Percentiles rank a stretch among this genome's conserved stretches.
phyloP scores from a whole-genome alignment of 2,888 invertebrate species.

The Mesorhabditis belari region DNA sequence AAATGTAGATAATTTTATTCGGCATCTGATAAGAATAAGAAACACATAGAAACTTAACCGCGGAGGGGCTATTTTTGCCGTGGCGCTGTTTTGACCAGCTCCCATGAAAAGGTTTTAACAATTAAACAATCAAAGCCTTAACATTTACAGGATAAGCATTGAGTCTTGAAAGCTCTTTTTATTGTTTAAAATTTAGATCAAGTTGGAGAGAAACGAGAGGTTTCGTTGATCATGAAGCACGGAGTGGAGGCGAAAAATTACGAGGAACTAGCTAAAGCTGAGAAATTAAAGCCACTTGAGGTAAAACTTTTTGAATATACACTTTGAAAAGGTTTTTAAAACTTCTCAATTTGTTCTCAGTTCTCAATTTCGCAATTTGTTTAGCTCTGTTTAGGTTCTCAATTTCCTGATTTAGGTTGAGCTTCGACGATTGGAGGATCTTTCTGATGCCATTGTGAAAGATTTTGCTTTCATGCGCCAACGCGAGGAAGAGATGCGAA shows the following conservation, averaged over 20 bases:
- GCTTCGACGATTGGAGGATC: conserved; percentile 84
- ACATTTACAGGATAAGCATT: too few species aligned
- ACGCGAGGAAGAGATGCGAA: conserved; percentile 94
- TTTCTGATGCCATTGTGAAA: conserved; percentile 89
- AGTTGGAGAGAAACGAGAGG: conserved; percentile 67
- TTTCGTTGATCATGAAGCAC: conserved; percentile 78
- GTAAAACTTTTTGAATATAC: conserved; percentile 4
- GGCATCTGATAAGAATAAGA: too few species aligned
- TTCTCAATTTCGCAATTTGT: neutral
- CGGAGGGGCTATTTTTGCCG: too few species aligned
- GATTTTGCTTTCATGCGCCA: conserved; percentile 94
- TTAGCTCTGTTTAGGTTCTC: neutral
- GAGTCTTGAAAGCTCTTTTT: neutral
- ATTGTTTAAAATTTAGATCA: conserved; percentile 44
- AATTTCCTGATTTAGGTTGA: conserved; percentile 63
- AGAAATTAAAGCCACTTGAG: conserved; percentile 93
- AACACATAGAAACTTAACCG: too few species aligned
- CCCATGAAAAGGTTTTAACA: too few species aligned
- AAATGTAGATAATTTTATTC: too few species aligned
- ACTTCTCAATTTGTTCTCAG: conserved; percentile 71
- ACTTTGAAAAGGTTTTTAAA: neutral
- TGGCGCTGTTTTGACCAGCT: too few species aligned
- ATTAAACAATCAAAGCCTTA: too few species aligned
- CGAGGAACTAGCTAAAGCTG: conserved; percentile 92
- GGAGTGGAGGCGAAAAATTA: conserved; percentile 96